Evolutionary conservation across 1,140 invertebrate genomes (phyloP).

Genomic region (Drosophila triauraria): DNA sequence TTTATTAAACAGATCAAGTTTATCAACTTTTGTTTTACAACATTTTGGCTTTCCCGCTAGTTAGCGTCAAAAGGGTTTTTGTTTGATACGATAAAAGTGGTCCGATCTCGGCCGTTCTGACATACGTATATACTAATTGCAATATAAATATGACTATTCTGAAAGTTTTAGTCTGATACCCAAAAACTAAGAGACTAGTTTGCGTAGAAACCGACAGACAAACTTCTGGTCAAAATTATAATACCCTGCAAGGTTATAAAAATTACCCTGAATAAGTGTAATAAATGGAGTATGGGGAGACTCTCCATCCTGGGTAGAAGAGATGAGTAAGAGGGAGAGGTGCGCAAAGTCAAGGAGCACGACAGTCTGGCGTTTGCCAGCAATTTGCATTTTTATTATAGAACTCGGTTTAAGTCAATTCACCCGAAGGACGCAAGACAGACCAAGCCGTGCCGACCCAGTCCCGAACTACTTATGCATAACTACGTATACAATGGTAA

Average conservation of each 20-base stretch:
- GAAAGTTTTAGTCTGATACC: no score
- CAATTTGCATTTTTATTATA: slow-evolving; percentile 79
- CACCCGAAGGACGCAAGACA: slow-evolving; percentile 24
- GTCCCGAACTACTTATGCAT: slow-evolving; percentile 30
- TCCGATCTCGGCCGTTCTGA: no score
- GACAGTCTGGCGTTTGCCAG: slow-evolving; percentile 41
- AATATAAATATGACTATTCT: no score
- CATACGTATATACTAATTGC: no score
- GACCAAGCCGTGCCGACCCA: slow-evolving; percentile 1
- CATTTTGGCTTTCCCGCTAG: no score
- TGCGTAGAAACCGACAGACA: no score
- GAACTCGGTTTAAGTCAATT: slow-evolving; percentile 76
- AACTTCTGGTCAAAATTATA: no score
- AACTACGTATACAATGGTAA: slow-evolving; percentile 27
- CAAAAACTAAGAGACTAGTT: no score
- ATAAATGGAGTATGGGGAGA: neutral
- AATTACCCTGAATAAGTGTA: slow-evolving; percentile 1
- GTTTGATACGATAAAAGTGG: no score
- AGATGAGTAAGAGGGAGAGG: neutral
- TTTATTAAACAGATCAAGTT: no score
- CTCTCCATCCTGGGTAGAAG: neutral
- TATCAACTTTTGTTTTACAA: no score
- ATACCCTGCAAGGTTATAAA: slow-evolving; percentile 1
- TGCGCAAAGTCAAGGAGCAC: slow-evolving; percentile 8
- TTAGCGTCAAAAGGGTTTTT: no score